Evolutionary conservation across 2,888 invertebrate species (phyloP), one percentile per base, ranked within the genome.

Genomic region (Epinotia brunnichana): DNA sequence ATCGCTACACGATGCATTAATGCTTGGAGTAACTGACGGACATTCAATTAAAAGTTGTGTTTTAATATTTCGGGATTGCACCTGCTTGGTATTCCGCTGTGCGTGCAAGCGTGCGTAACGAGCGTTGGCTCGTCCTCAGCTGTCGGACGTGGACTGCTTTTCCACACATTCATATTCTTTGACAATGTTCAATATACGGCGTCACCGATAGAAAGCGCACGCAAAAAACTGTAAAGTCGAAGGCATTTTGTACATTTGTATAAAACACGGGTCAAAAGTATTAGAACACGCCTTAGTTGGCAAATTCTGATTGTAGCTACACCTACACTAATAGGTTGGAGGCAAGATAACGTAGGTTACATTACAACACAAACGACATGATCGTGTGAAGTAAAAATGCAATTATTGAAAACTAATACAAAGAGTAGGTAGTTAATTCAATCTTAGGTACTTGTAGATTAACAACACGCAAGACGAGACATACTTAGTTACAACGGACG

Each of bases 11-110:
- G 13, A 19, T 48, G 41, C 19, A 59, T 41, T 60, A 11, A n/a
- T n/a, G n/a, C 7, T 13, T 21, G 41, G 21, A 48, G 24, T 48
- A 61, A 44, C 21, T 21, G 5, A n/a, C 3, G n/a, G n/a, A 11
- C n/a, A 24, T 62, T 15, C 15, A 35, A 48, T 19, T 3, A 44
- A 44, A 15, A 13, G 4, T 15, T 44, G 15, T 15, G 15, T 24
- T 48, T 17, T 41, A 41, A 19, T 54, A 61, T 73, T 54, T 69
- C 17, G 69, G 61, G 41, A 63, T 56, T 24, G 44, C 69, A 51
- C 69, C 41, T 56, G 53, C 73, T 82, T 78, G 74, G 77, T 80
- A 82, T 81, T 79, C 81, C 63, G 57, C 57, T 48, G 70, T 70
- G 13, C 41, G 41, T 13, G 13, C n/a, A 3, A 61, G 74, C 73